Evolutionary conservation across 2,113 vertebrate species (phyloP).

Genomic region (Meleagris gallopavo): DNA sequence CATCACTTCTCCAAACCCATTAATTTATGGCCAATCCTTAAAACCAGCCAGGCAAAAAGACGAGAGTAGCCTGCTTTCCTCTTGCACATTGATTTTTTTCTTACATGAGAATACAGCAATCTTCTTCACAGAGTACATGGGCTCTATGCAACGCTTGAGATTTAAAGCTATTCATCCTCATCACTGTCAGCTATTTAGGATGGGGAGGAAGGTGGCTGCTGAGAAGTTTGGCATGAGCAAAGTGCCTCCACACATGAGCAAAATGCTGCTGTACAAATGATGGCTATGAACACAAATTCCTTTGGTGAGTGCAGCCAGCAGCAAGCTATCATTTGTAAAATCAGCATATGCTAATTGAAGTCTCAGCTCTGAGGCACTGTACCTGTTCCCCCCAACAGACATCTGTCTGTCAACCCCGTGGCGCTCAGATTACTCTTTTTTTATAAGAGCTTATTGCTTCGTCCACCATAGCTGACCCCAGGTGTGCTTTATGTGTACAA

Average conservation of each 20-base stretch:
- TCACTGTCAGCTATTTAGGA: not conserved
- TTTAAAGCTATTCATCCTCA: not conserved
- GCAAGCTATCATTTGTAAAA: not conserved
- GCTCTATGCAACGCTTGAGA: not conserved
- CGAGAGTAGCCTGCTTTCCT: not conserved
- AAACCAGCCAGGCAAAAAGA: not conserved
- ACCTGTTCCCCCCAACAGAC: not conserved
- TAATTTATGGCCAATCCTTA: not conserved
- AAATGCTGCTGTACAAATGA: rapidly evolving
- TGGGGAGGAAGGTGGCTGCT: not conserved
- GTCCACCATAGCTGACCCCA: not conserved
- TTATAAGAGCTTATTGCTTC: not conserved
- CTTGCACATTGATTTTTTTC: not conserved
- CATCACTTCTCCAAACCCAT: not conserved
- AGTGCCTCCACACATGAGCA: not conserved
- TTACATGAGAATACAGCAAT: not conserved
- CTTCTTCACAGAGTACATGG: not conserved
- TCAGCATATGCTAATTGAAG: not conserved
- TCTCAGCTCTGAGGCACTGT: not conserved
- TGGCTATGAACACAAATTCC: not conserved
- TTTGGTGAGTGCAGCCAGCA: not conserved
- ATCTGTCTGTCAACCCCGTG: not conserved
- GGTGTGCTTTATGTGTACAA: not conserved
- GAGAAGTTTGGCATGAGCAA: not conserved
- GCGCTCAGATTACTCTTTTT: not conserved